These are phyloP conservation scores for Triplophysa rosa DNA, from an alignment of 2,113 vertebrate genomes.

Conservation along the genomic window DNA sequence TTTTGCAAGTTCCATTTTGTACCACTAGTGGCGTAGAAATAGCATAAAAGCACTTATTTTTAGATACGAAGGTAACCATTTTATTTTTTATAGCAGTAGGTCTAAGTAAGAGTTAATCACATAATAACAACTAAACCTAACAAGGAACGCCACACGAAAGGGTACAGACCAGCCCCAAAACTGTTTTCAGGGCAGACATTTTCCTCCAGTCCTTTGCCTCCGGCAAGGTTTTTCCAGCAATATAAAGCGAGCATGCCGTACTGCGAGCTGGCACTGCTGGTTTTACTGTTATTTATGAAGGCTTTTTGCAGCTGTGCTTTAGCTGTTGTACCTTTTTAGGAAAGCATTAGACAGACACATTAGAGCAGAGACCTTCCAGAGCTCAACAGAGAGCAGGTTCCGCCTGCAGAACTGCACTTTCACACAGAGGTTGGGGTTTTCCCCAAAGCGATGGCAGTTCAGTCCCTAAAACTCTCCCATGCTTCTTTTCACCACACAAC, in stretches of 20 bases:
- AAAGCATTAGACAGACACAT: not conserved
- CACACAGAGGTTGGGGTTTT: not conserved
- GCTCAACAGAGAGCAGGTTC: not conserved
- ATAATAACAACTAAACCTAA: not conserved
- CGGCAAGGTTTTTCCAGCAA: not conserved
- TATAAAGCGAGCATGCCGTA: not conserved
- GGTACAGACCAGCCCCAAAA: not conserved
- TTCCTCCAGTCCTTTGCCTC: conserved; percentile 11
- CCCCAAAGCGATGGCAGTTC: not conserved
- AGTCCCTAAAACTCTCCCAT: not conserved
- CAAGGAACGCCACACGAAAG: not conserved
- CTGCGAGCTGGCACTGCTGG: not conserved
- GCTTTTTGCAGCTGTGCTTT: not conserved
- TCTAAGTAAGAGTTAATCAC: not conserved
- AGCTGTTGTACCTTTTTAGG: not conserved
- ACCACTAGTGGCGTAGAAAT: too few relatives aligned
- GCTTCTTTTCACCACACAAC: not conserved
- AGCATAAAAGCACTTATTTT: too few relatives aligned
- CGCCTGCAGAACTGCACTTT: not conserved
- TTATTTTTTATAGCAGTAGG: not conserved
- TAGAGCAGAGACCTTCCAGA: not conserved
- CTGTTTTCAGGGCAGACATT: not conserved
- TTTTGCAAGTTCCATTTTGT: not conserved
- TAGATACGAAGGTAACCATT: too few relatives aligned
- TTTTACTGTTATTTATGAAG: not conserved